phyloP scores from a whole-genome alignment of 2,113 vertebrate genomes.

The Paratilapia polleni region DNA sequence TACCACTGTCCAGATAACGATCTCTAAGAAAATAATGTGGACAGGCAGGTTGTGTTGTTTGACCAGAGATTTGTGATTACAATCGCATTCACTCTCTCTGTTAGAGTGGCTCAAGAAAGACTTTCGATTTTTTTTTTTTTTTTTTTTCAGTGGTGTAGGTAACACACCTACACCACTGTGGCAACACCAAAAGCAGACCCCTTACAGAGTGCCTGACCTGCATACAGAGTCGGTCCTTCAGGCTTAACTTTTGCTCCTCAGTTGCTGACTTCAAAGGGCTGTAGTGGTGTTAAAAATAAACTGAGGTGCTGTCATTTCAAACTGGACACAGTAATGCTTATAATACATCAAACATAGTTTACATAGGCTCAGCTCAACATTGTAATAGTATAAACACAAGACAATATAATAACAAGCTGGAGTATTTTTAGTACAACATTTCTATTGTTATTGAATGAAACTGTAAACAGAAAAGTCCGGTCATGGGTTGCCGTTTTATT shows the following conservation, averaged over 20 bases:
- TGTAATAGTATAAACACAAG: too few relatives aligned
- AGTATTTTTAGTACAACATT: background rate
- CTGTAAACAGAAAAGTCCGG: rapidly evolving
- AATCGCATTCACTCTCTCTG: background rate
- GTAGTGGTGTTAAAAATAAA: background rate
- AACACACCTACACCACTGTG: background rate
- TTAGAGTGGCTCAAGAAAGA: background rate
- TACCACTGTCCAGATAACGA: background rate
- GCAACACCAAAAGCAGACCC: background rate
- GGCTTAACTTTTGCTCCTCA: background rate
- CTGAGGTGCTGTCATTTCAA: background rate
- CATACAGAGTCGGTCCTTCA: background rate
- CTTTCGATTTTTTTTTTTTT: background rate
- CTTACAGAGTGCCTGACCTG: background rate
- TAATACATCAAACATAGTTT: too few relatives aligned
- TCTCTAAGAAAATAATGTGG: background rate
- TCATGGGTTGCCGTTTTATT: background rate
- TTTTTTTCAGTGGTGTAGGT: too few relatives aligned
- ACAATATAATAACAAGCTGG: too few relatives aligned
- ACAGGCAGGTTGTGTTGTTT: background rate
- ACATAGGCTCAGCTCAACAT: background rate
- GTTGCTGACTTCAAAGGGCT: background rate
- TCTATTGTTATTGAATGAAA: background rate
- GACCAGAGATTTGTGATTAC: background rate
- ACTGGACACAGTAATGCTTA: background rate